Conservation (phyloP, 2,113 vertebrate genomes). For the Siniperca knerii region DNA sequence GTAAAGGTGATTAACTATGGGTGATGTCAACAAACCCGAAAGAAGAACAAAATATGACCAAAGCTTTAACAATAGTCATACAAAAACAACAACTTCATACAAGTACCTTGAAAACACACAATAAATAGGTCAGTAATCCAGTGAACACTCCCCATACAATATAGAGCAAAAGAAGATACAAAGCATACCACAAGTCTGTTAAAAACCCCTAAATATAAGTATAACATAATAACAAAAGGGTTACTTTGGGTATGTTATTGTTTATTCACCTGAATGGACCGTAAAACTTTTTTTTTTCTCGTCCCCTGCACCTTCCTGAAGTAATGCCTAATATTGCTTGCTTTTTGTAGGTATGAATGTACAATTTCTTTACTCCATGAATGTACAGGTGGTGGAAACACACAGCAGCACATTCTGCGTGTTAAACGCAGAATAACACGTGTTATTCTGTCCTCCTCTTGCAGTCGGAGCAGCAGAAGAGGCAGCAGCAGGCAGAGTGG, state of each 20-base stretch:
- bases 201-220: too few relatives aligned
- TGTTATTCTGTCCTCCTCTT: not conserved
- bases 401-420: not conserved
- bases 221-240: too few relatives aligned
- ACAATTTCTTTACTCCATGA: not conserved
- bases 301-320: not conserved
- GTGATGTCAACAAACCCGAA: not conserved
- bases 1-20: not conserved
- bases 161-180: too few relatives aligned
- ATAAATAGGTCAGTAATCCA: not conserved
- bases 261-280: too few relatives aligned
- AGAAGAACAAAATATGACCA: not conserved
- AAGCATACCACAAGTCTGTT: too few relatives aligned
- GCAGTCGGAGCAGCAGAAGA: slow-evolving; percentile 92
- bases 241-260: too few relatives aligned
- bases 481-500: slow-evolving; percentile 91
- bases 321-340: not conserved
- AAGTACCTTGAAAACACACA: not conserved
- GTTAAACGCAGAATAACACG: not conserved
- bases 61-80: not conserved
- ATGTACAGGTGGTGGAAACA: not conserved
- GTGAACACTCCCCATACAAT: too few relatives aligned
- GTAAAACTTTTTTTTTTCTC: not conserved
- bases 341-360: not conserved
- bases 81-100: not conserved